Evolutionary conservation across 92 coral and sea anemone genomes (phyloP), one percentile per base, ranked within the genome.

Genomic region (Virgularia gustaviana): DNA sequence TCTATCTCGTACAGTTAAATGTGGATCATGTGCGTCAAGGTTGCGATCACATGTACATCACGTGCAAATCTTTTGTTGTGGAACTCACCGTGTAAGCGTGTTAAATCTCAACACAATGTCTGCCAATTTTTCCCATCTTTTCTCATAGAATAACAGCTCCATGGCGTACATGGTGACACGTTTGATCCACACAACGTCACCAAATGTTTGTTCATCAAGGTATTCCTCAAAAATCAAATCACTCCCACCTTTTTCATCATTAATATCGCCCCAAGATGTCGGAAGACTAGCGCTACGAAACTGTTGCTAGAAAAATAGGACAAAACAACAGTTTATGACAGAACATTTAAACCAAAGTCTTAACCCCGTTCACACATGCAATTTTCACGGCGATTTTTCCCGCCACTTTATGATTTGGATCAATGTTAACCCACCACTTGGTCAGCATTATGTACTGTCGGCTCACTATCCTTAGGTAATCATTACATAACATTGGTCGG

Each of bases 201-300:
- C 56, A 25, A 71, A 58, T 42, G 75, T 81, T 3, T 82, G 86
- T 49, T 89, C 83, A 73, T 92, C 96, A 73, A 92, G 83, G 19
- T 96, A 89, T 7, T 75, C 63, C 78, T 92, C 98, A 65, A 92
- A 92, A 39, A 84, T 41, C 63, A 92, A 63, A 60, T 91, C 90
- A 61, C 91, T 81, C 5, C 98, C 98, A 38, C 98, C 98, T 73
- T 76, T 89, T 85, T 92, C 96, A 34, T 86, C 87, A 47, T 92
- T 94, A 7, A 92, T 79, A 52, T 89, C 90, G 36, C 90, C 98
- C 98, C 75, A 68, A 29, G 52, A 68, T 16, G 62, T 27, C 20
- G n/a, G 11, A 5, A 19, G 43, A n/a, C 45, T 35, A 10, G 34
- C 20, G 45, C 2, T 19, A 6, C 23, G 43, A 6, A 37, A 24